Base-by-base conservation (phyloP, 2,797 vertebrate species). In the Oryzias sinensis region DNA sequence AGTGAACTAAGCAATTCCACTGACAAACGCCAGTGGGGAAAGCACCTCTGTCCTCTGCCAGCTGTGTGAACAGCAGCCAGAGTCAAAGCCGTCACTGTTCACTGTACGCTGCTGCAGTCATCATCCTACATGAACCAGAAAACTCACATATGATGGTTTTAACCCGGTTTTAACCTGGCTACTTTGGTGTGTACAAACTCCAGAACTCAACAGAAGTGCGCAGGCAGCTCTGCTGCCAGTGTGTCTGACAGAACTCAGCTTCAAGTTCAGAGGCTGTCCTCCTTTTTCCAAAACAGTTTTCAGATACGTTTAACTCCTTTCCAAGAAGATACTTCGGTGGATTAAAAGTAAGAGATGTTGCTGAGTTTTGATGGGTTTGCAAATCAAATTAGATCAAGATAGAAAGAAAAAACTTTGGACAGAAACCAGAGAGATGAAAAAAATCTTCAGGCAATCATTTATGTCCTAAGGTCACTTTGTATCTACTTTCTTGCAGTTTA, bases 11-110 rank as follows among this genome's bases (percentile, higher is more conserved):
- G 63, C 67, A 45, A 58, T 75, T 76, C 68, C 57, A 27, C 29
- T 59, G 59, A 68, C 56, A 24, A 25, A 52, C 81, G 82, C 80
- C 81, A 85, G 72, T 67, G 74, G 60, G 86, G 80, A 90, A 88
- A 89, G 77, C 72, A 87, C 86, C 81, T 73, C 64, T 72, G 18
- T 17, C 14, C 24, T 47, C 18, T 77, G 77, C 72, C 75, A 70
- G 70, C 49, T 47, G 37, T 48, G 57, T 56, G 49, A 27, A 50
- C 5, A 48, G 50, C 54, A 53, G 69, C 81, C 69, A 71, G 48
- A 68, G 46, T 59, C 49, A 33, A 7, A 53, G 59, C 56, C 49
- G 58, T 53, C 37, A 74, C 70, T 80, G 52, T 17, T 53, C 48
- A 20, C 47, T 55, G 44, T 62, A 76, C 55, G 50, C 58, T 27